These are phyloP conservation scores for Cinclus cinclus DNA, from an alignment of 2,113 vertebrate species.

Conservation along the genomic window DNA sequence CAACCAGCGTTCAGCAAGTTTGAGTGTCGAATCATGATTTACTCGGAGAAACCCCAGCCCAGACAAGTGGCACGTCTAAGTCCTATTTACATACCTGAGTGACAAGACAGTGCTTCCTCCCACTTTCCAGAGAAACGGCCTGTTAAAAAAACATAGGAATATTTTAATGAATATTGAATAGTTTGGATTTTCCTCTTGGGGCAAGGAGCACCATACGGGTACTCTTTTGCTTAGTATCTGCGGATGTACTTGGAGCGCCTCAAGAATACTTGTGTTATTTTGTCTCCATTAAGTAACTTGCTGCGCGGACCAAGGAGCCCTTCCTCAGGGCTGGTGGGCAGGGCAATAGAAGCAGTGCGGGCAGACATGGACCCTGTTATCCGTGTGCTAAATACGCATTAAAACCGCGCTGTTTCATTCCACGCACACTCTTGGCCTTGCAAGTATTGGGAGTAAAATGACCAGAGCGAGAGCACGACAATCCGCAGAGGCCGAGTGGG, in stretches of 20 bases:
- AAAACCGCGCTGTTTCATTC: not conserved
- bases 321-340: not conserved
- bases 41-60: not conserved
- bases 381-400: fast-evolving
- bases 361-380: fast-evolving
- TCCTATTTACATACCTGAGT: not conserved
- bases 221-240: not conserved
- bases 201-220: not conserved
- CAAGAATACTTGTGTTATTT: not conserved
- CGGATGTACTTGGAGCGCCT: not conserved
- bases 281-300: not conserved
- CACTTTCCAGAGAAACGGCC: not conserved
- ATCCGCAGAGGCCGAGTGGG: not conserved
- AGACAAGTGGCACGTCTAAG: not conserved
- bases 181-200: not conserved
- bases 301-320: fast-evolving
- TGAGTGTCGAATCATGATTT: not conserved
- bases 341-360: fast-evolving
- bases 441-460: fast-evolving
- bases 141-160: not conserved
- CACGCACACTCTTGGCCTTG: not conserved
- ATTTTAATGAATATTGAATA: not conserved
- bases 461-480: not conserved
- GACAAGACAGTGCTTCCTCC: not conserved
- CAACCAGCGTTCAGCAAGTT: not conserved